Percentiles rank a stretch among this genome's conserved stretches.
These are phyloP conservation scores for Spodoptera frugiperda DNA, from an alignment of 1,140 invertebrate species.

Conservation along the genomic window DNA sequence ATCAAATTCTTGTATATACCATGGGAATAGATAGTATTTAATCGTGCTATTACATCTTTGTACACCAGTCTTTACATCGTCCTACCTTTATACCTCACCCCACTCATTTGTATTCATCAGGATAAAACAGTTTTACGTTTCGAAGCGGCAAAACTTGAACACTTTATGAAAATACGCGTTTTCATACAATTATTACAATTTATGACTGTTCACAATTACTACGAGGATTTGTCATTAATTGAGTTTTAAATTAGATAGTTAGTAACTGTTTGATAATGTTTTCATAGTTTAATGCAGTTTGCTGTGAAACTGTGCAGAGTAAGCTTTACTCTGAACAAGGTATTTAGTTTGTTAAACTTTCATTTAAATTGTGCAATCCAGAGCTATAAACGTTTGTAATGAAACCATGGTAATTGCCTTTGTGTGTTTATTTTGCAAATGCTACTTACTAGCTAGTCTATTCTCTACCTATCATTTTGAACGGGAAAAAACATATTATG, in stretches of 20 bases:
- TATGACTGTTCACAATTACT: constrained; percentile 44
- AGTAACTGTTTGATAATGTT: constrained; percentile 3
- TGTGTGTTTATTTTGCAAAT: no score
- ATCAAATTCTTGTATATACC: no score
- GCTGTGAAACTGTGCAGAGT: not conserved
- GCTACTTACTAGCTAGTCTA: no score
- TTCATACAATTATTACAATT: constrained; percentile 30
- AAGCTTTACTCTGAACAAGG: not conserved
- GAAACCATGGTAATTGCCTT: no score
- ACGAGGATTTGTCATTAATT: constrained; percentile 9
- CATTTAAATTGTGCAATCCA: not conserved
- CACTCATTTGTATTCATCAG: constrained; percentile 49
- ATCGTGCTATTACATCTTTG: no score
- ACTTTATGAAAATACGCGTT: constrained; percentile 28
- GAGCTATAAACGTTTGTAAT: no score
- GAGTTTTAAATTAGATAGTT: not conserved
- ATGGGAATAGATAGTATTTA: no score
- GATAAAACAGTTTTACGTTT: constrained; percentile 43
- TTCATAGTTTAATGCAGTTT: constrained; percentile 12
- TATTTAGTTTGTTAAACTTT: not conserved
- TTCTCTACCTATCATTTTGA: no score
- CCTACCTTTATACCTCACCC: not conserved
- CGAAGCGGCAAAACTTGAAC: constrained; percentile 15
- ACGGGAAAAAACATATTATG: no score
- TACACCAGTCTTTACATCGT: no score